Conservation (phyloP, 2,888 invertebrate genomes). For the Nomada ferruginata region DNA sequence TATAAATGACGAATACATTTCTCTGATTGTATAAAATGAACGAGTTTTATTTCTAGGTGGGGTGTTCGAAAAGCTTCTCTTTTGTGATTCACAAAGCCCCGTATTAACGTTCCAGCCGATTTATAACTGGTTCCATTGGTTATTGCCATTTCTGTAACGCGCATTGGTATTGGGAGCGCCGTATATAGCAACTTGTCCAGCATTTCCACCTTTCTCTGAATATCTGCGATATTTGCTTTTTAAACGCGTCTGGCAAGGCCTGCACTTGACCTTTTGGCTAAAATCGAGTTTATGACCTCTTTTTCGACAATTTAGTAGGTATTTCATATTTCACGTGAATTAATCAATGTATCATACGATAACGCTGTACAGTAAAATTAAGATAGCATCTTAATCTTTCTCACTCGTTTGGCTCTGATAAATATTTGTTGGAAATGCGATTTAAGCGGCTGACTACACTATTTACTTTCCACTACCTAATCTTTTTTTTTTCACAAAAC, state of each 20-base stretch:
- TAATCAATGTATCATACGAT: neutral
- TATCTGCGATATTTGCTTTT: constrained; percentile 22
- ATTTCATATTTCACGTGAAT: neutral
- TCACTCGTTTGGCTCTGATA: constrained; percentile 7
- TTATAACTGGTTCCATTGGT: constrained; percentile 60
- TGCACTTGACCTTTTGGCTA: constrained; percentile 47
- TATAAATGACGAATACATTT: neutral
- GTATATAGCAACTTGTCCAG: constrained; percentile 43
- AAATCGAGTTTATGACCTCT: constrained; percentile 30
- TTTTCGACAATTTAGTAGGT: neutral
- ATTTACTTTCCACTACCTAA: neutral
- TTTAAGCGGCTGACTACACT: neutral
- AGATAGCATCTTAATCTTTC: neutral
- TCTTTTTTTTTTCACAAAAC: too few relatives aligned
- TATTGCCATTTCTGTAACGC: constrained; percentile 47
- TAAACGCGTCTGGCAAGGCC: constrained; percentile 15
- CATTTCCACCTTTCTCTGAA: constrained; percentile 39
- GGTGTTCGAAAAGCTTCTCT: constrained; percentile 32
- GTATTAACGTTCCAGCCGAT: constrained; percentile 41
- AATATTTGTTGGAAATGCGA: neutral
- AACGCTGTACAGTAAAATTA: neutral
- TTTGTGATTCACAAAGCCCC: constrained; percentile 51
- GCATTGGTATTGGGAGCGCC: constrained; percentile 35
- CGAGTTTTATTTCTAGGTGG: constrained; percentile 28
- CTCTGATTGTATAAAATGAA: constrained; percentile 1